Percentiles rank a stretch among this genome's conserved stretches.
Conservation (phyloP, 2,113 vertebrate genomes). For the Pedionomus torquatus region DNA sequence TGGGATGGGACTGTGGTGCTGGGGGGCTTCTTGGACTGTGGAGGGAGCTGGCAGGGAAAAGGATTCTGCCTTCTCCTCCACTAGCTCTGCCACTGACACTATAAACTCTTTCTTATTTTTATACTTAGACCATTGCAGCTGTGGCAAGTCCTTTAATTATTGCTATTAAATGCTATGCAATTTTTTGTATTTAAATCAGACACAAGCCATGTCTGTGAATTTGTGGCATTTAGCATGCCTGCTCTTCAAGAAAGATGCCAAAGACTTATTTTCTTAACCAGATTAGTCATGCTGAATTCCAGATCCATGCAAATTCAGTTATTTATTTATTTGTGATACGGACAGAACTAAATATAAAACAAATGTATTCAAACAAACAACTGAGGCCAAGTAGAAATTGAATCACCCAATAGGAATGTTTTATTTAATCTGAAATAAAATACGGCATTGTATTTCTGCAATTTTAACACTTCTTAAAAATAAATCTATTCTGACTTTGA, state of each 20-base stretch:
- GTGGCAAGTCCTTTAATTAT: background rate
- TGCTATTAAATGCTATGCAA: background rate
- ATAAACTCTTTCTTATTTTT: background rate
- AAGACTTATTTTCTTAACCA: background rate
- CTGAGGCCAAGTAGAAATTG: background rate
- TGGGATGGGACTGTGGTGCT: accelerated
- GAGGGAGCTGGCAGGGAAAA: background rate
- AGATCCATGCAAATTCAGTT: background rate
- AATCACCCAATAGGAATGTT: background rate
- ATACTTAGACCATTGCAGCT: background rate
- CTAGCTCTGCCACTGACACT: accelerated
- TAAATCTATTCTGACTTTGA: background rate
- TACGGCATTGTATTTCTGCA: background rate
- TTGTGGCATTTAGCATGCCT: background rate
- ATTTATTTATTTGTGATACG: background rate
- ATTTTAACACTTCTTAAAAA: background rate
- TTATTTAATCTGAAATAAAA: background rate
- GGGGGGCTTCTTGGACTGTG: background rate
- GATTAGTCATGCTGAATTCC: background rate
- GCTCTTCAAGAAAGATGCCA: background rate
- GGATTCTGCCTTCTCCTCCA: background rate
- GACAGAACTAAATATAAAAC: background rate
- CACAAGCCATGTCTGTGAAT: background rate
- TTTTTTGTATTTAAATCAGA: background rate
- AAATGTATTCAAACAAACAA: background rate